Percentiles rank a stretch among this genome's conserved stretches.
Conservation (phyloP, 2,888 invertebrate species). For the Diarsia rubi region DNA sequence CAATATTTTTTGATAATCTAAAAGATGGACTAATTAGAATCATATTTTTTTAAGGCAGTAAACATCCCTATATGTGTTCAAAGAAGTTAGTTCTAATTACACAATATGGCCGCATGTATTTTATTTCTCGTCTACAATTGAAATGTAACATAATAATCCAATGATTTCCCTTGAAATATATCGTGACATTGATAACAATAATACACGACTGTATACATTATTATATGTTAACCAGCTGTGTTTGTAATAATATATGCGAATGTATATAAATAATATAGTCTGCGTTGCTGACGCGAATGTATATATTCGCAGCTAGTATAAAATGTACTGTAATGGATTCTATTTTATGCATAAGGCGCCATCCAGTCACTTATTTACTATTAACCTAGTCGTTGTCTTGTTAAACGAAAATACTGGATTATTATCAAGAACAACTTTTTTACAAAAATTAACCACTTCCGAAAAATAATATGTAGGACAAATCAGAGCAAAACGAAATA, state of each 20-base stretch:
- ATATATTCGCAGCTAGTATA: too few relatives aligned
- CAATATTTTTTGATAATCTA: too few relatives aligned
- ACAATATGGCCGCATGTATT: constrained; percentile 2
- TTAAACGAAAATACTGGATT: neutral
- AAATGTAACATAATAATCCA: constrained; percentile 12
- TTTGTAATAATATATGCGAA: constrained; percentile 16
- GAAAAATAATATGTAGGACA: too few relatives aligned
- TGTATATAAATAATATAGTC: neutral
- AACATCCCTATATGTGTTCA: neutral
- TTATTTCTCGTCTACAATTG: neutral
- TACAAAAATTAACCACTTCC: too few relatives aligned
- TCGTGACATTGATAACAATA: constrained; percentile 39
- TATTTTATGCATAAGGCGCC: neutral
- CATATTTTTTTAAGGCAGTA: too few relatives aligned
- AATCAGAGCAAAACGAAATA: too few relatives aligned
- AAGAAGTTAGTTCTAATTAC: constrained; percentile 16
- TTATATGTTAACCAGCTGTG: neutral
- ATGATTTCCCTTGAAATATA: constrained; percentile 39
- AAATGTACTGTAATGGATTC: constrained; percentile 7
- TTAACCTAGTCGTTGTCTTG: neutral
- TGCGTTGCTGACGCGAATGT: constrained; percentile 2
- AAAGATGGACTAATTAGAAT: too few relatives aligned
- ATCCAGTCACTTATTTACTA: too few relatives aligned
- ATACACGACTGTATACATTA: constrained; percentile 3
- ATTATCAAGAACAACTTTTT: neutral